Evolutionary conservation across 2,888 invertebrate genomes (phyloP).

Genomic region (Ophion ventricosus): DNA sequence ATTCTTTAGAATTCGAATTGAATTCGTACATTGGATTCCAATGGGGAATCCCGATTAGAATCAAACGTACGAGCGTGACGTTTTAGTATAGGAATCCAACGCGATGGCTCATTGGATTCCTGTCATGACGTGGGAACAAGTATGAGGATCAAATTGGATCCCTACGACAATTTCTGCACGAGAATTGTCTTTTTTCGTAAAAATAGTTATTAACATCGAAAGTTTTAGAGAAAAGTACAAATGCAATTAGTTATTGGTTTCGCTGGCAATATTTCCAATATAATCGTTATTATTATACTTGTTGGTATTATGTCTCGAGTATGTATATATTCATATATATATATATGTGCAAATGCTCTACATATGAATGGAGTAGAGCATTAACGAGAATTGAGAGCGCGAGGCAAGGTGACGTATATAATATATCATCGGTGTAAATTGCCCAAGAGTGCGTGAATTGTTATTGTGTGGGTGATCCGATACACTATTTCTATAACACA

Average conservation of each 20-base stretch:
- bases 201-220: background rate
- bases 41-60: too few relatives aligned
- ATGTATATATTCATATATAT: background rate
- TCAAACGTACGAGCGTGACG: too few relatives aligned
- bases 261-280: background rate
- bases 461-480: conserved; percentile 47
- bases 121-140: too few relatives aligned
- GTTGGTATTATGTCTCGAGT: background rate
- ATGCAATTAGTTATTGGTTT: background rate
- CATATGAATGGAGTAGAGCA: conserved; percentile 11
- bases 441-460: conserved; percentile 49
- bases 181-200: background rate
- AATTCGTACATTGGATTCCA: too few relatives aligned
- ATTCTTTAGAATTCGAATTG: too few relatives aligned
- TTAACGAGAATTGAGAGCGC: conserved; percentile 69
- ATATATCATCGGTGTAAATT: conserved; percentile 48
- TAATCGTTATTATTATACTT: background rate
- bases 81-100: too few relatives aligned
- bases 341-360: conserved; percentile 13
- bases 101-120: too few relatives aligned
- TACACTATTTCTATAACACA: conserved; percentile 51
- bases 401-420: conserved; percentile 62
- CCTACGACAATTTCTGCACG: too few relatives aligned
- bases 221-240: background rate
- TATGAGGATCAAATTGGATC: too few relatives aligned